phyloP scores from a whole-genome alignment of 1,140 invertebrate species.

The Drosophila rhopaloa region DNA sequence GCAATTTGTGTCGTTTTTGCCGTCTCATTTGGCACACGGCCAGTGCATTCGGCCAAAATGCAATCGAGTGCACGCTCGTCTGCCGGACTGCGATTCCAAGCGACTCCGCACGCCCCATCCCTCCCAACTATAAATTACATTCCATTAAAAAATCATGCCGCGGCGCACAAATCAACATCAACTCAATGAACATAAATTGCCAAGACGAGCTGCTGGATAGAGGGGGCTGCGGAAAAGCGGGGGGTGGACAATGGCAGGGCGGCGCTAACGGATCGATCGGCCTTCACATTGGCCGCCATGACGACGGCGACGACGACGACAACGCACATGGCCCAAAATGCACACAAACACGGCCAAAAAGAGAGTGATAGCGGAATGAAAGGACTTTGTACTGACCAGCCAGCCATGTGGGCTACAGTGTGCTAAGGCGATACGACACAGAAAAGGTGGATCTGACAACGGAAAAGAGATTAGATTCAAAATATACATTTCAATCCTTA shows the following conservation, averaged over 20 bases:
- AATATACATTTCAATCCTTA: no score
- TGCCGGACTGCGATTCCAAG: slow-evolving; percentile 22
- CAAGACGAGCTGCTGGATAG: slow-evolving; percentile 15
- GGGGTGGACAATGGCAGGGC: slow-evolving; percentile 8
- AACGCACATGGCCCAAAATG: slow-evolving; percentile 64
- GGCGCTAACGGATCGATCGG: slow-evolving; percentile 63
- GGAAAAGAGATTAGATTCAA: no score
- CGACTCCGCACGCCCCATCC: not conserved
- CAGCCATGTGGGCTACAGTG: slow-evolving; percentile 16
- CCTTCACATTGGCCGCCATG: slow-evolving; percentile 78
- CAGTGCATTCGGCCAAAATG: slow-evolving; percentile 66
- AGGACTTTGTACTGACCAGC: slow-evolving; percentile 45
- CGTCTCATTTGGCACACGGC: slow-evolving; percentile 61
- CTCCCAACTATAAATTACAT: slow-evolving; percentile 67
- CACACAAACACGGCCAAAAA: slow-evolving; percentile 24
- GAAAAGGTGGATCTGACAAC: not conserved
- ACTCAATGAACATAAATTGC: slow-evolving; percentile 80
- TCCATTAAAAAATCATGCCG: slow-evolving; percentile 80
- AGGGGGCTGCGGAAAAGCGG: not conserved
- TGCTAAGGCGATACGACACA: not conserved
- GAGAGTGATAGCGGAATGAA: slow-evolving; percentile 9
- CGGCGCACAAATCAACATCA: slow-evolving; percentile 77
- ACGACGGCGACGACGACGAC: slow-evolving; percentile 41
- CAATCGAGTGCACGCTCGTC: slow-evolving; percentile 66
- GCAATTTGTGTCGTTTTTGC: slow-evolving; percentile 48